Percentiles rank a stretch among this genome's conserved stretches.
phyloP scores from a whole-genome alignment of 2,113 vertebrate genomes.

The Pygoscelis adeliae region DNA sequence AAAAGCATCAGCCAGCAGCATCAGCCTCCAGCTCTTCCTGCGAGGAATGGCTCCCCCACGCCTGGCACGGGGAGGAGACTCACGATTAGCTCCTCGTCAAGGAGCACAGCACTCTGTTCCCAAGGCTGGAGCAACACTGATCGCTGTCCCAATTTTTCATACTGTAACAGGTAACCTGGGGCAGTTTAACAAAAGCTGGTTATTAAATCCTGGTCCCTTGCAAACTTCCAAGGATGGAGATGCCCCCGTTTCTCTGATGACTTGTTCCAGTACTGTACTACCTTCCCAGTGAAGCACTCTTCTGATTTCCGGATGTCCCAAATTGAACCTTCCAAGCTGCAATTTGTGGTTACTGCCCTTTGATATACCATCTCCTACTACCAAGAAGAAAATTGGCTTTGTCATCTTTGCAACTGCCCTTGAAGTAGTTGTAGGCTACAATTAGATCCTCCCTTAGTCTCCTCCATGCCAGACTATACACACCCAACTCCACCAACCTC shows the following conservation, averaged over 20 bases:
- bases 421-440: neutral
- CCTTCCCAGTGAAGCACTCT: neutral
- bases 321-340: neutral
- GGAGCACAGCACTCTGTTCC: neutral
- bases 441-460: neutral
- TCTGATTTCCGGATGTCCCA: neutral
- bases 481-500: neutral
- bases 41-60: fast-evolving
- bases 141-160: neutral
- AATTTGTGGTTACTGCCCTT: neutral
- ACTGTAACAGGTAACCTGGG: neutral
- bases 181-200: neutral
- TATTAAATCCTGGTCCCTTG: neutral
- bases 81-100: neutral
- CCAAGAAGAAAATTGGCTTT: neutral
- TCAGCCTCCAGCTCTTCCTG: neutral
- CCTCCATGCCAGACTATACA: neutral
- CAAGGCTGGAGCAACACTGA: neutral
- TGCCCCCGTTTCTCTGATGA: neutral
- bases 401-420: neutral
- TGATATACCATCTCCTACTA: neutral
- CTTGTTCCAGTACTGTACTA: neutral
- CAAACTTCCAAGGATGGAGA: neutral
- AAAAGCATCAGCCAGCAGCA: neutral
- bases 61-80: neutral